Percentiles rank a stretch among this genome's conserved stretches.
Conservation (phyloP, 2,888 invertebrate genomes). For the Anorthoa munda region DNA sequence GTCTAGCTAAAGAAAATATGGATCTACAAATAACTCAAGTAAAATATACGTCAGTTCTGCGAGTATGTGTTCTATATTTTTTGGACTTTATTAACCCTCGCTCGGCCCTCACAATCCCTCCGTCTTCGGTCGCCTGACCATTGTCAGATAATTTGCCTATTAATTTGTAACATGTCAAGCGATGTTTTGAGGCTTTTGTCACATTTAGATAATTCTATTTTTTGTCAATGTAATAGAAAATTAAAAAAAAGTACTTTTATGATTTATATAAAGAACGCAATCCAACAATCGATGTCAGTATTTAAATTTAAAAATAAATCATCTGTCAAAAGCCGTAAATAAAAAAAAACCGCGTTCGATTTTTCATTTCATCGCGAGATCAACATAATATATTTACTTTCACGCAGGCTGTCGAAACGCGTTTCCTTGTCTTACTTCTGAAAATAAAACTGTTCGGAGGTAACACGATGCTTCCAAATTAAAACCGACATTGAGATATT, state of each 20-base stretch:
- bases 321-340: background rate
- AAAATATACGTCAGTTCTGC: conserved; percentile 37
- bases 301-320: background rate
- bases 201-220: conserved; percentile 6
- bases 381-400: conserved; percentile 72
- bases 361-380: conserved; percentile 74
- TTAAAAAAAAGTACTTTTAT: background rate
- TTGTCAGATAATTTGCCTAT: conserved; percentile 71
- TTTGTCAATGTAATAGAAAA: background rate
- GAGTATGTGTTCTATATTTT: conserved; percentile 54
- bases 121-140: conserved; percentile 68
- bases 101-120: conserved; percentile 57
- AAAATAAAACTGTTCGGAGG: conserved; percentile 89
- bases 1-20: conserved; percentile 13
- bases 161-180: conserved; percentile 62
- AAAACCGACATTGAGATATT: conserved; percentile 90
- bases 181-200: conserved; percentile 39
- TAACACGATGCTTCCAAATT: conserved; percentile 89
- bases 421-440: conserved; percentile 80
- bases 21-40: conserved; percentile 15
- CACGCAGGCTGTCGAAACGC: conserved; percentile 82
- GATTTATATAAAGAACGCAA: background rate
- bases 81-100: conserved; percentile 67
- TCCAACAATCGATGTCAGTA: background rate
- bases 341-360: conserved; percentile 45